Evolutionary conservation across 1,140 invertebrate species (phyloP).

Genomic region (Nebria ingens): DNA sequence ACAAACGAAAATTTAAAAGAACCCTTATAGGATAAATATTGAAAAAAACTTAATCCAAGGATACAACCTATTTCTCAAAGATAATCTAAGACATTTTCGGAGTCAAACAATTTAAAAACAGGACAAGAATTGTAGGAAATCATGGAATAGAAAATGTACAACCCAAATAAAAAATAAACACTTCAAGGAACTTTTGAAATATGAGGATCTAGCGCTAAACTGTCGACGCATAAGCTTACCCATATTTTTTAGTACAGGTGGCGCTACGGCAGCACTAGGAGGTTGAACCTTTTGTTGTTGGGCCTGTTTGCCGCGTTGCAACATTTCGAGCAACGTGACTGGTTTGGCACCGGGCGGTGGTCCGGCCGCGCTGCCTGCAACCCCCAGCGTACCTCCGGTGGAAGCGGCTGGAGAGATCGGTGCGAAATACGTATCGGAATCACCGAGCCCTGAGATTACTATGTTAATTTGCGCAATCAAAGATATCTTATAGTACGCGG

Average conservation of each 20-base stretch:
- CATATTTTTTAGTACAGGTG: constrained; percentile 34
- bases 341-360: constrained; percentile 15
- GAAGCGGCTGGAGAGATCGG: constrained; percentile 51
- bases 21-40: too few relatives aligned
- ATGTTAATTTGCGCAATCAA: constrained; percentile 39
- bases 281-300: not conserved
- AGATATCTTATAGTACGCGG: not conserved
- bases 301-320: constrained; percentile 37
- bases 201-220: too few relatives aligned
- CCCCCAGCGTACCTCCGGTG: constrained; percentile 16
- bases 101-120: too few relatives aligned
- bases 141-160: too few relatives aligned
- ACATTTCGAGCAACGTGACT: constrained; percentile 42
- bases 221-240: constrained; percentile 28
- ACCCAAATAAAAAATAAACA: too few relatives aligned
- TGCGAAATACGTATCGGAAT: constrained; percentile 48
- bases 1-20: too few relatives aligned
- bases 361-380: not conserved
- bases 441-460: constrained; percentile 39
- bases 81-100: too few relatives aligned
- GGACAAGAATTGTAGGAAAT: too few relatives aligned
- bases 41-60: too few relatives aligned
- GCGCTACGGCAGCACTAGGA: constrained; percentile 3
- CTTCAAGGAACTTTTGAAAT: constrained; percentile 1
- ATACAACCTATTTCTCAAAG: too few relatives aligned